A percentile compares a stretch with the other conserved stretches of the same genome.
Conservation (phyloP, 2,113 vertebrate genomes). For the Aptenodytes forsteri region DNA sequence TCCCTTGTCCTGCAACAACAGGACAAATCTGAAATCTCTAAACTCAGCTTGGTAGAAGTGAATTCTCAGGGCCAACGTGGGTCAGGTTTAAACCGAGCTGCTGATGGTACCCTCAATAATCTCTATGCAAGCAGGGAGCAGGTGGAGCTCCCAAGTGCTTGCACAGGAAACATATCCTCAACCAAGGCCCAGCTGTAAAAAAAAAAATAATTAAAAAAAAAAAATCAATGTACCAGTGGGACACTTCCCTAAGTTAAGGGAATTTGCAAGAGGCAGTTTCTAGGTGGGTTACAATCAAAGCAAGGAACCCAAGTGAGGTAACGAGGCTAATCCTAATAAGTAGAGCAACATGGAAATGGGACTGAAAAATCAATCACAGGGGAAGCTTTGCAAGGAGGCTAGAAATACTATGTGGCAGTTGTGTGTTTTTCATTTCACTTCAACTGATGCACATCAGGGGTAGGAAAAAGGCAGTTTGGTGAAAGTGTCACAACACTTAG, state of each 20-base stretch:
- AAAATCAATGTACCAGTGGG: no score
- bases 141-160: not conserved
- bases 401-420: not conserved
- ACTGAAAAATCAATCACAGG: not conserved
- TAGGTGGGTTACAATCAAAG: not conserved
- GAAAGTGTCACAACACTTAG: not conserved
- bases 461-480: not conserved
- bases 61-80: fast-evolving
- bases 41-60: not conserved
- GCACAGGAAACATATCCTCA: not conserved
- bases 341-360: not conserved
- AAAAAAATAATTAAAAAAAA: no score
- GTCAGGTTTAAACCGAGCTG: not conserved
- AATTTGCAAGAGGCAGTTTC: not conserved
- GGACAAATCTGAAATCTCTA: not conserved
- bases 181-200: no score
- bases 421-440: not conserved
- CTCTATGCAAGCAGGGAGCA: not conserved
- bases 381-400: not conserved
- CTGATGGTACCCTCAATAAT: not conserved
- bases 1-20: not conserved
- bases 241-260: not conserved
- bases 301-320: not conserved
- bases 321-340: fast-evolving
- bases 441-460: not conserved